These are phyloP conservation scores for Eulimnadia texana DNA, from an alignment of 1,140 invertebrate genomes.

Conservation along the genomic window DNA sequence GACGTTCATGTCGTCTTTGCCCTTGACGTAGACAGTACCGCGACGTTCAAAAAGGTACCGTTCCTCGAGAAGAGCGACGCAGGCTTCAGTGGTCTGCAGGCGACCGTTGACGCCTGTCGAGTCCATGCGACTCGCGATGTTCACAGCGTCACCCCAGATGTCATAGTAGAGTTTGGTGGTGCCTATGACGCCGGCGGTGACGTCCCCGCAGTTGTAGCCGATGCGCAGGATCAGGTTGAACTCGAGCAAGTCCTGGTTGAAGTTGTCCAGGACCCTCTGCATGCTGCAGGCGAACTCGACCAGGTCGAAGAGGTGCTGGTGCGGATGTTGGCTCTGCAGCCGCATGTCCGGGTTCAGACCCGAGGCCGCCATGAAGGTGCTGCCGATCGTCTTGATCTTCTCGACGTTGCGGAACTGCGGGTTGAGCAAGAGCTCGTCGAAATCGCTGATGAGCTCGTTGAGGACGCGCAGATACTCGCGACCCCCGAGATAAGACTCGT, in stretches of 20 bases:
- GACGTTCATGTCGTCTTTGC: constrained; percentile 86
- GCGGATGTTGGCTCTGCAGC: constrained; percentile 38
- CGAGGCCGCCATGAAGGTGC: constrained; percentile 93
- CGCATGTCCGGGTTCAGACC: constrained; percentile 65
- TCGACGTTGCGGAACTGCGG: constrained; percentile 76
- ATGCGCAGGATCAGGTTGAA: constrained; percentile 80
- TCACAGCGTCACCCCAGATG: constrained; percentile 97
- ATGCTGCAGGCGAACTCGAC: constrained; percentile 79
- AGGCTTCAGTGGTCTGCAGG: constrained; percentile 70
- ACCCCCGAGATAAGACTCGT: constrained; percentile 82
- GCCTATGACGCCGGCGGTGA: constrained; percentile 90
- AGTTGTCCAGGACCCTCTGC: constrained; percentile 69
- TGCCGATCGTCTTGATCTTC: constrained; percentile 96
- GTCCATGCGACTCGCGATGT: constrained; percentile 92
- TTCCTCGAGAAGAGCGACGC: constrained; percentile 44
- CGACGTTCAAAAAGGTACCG: constrained; percentile 63
- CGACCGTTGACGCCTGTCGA: constrained; percentile 70
- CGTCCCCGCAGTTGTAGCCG: constrained; percentile 57
- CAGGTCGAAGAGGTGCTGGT: constrained; percentile 67
- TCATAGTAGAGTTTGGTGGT: constrained; percentile 93
- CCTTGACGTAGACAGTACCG: constrained; percentile 83
- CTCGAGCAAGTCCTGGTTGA: constrained; percentile 72
- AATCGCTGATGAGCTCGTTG: constrained; percentile 87
- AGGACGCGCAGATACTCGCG: constrained; percentile 85
- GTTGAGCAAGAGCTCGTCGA: constrained; percentile 76